Base-by-base conservation (phyloP, 1,140 invertebrate species). In the Eulimnadia texana region DNA sequence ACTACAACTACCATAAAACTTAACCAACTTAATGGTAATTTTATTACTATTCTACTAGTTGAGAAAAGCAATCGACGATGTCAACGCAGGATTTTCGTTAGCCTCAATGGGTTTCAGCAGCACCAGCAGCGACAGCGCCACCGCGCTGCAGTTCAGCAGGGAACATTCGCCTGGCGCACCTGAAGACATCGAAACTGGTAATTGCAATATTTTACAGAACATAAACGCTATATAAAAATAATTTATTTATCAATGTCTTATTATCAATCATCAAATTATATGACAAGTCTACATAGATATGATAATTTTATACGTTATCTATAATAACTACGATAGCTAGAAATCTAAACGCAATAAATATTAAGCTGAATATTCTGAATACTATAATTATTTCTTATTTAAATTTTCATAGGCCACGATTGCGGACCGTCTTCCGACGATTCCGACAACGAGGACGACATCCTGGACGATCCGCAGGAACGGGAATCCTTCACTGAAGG, bases 61-160 rank as follows among this genome's bases (percentile, higher is more conserved):
- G 9, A 78, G 89, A 55, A 88, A 86, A 73, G 88, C 88, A 0
- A 93, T 93, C 61, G 88, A 93, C 69, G 85, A 91, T 66, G 86
- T 87, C 9, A 91, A 92, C 71, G 80, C 84, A 20, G 86, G 86
- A 23, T 24, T 29, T 23, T 57, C 55, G 22, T 19, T 29, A 28
- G 55, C 55, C 22, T 57, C 33, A 23, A 23, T 29, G 27, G 20
- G 28, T 11, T 57, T n/a, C 16, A 57, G 28, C n/a, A 9, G 27
- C 42, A 53, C 24, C 52, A 28, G 51, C n/a, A 51, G 60, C 11
- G 25, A 29, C 19, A 61, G 27, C 53, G 16, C 29, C 27, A 52
- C 33, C 50, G 60, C 28, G 51, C 33, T 20, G 27, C 55, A 42
- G n/a, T n/a, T 16, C 27, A 42, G 27, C 11, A 25, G 55, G 22